phyloP scores from a whole-genome alignment of 1,140 invertebrate genomes.

The Chironomus striatipennis region DNA sequence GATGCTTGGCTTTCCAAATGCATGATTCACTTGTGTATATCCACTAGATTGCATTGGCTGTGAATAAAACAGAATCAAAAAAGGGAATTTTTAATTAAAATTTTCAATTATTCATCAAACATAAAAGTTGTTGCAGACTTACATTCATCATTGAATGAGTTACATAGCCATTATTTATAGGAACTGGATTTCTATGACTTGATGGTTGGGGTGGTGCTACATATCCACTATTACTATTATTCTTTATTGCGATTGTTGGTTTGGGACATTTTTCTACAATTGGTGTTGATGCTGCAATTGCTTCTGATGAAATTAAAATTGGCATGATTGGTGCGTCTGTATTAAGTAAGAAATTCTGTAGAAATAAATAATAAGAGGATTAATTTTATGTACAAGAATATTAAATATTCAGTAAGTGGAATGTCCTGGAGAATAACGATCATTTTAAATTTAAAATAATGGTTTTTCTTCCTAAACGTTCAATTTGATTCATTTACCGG shows the following conservation, averaged over 20 bases:
- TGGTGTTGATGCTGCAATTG: slow-evolving; percentile 20
- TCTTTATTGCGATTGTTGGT: background rate
- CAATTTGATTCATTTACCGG: too few relatives aligned
- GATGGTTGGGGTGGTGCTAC: slow-evolving; percentile 18
- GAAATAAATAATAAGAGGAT: background rate
- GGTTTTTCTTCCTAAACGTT: too few relatives aligned
- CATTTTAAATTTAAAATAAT: too few relatives aligned
- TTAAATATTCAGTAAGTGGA: too few relatives aligned
- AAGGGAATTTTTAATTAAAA: background rate
- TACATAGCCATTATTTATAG: background rate
- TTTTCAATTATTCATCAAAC: background rate
- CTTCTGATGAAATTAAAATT: background rate
- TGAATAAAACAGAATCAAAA: background rate
- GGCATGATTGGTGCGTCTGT: background rate
- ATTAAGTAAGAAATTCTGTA: background rate
- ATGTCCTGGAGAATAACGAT: too few relatives aligned
- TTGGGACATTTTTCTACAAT: background rate
- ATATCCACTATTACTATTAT: slow-evolving; percentile 16
- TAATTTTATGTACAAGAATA: background rate
- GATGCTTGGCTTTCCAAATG: background rate
- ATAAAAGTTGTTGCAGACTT: background rate
- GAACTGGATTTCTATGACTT: background rate
- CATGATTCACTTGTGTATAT: slow-evolving; percentile 19
- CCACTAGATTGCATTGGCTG: slow-evolving; percentile 21
- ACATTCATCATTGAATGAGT: slow-evolving; percentile 17